Conservation (phyloP, 1,140 invertebrate genomes). For the Ruditapes philippinarum region DNA sequence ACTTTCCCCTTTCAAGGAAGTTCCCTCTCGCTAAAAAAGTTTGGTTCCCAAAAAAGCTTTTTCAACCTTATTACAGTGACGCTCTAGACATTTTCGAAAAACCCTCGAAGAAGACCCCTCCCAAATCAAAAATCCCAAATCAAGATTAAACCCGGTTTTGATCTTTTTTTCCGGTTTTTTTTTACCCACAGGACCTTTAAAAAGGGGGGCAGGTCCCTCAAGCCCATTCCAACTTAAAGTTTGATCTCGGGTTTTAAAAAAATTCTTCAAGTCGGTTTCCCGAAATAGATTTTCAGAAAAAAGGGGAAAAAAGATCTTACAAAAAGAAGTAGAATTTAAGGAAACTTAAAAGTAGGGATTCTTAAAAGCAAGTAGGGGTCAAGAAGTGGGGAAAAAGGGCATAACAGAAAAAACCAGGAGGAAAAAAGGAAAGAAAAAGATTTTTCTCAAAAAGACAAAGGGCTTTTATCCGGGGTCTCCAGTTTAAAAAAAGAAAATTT, state of each 20-base stretch:
- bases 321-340: constrained; percentile 72
- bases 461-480: not conserved
- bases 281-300: constrained; percentile 67
- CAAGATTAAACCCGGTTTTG: constrained; percentile 65
- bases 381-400: constrained; percentile 75
- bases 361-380: constrained; percentile 73
- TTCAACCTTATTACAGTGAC: constrained; percentile 76
- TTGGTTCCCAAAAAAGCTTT: constrained; percentile 79
- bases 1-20: constrained; percentile 68
- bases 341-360: constrained; percentile 72
- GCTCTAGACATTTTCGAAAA: constrained; percentile 73
- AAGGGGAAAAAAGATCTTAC: constrained; percentile 72
- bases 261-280: constrained; percentile 73
- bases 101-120: constrained; percentile 66
- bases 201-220: constrained; percentile 62
- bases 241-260: constrained; percentile 76
- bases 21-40: constrained; percentile 72
- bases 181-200: too few relatives aligned
- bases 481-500: constrained; percentile 5
- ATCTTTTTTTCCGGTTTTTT: too few relatives aligned
- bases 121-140: constrained; percentile 72
- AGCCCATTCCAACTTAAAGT: constrained; percentile 81
- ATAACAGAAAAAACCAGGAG: constrained; percentile 65
- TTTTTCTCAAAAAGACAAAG: not conserved
- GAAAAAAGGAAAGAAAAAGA: constrained; percentile 54